Evolutionary conservation across 2,888 invertebrate genomes (phyloP), one percentile per base, ranked within the genome.

Genomic region (Leptothorax acervorum): DNA sequence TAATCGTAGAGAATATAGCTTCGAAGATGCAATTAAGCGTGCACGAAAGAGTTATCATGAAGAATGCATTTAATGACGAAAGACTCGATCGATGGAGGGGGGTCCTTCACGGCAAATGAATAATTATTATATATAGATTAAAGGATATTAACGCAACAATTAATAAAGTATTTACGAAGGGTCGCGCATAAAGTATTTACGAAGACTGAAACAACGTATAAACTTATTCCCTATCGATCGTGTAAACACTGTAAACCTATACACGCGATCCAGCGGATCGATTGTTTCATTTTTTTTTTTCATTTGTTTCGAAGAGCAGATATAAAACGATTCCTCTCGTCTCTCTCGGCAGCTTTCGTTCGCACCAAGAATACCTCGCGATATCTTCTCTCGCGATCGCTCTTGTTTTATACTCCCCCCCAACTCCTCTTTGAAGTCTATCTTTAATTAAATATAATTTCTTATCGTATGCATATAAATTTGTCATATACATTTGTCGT

Each of bases 401-500:
- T 73, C 73, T 57, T 31, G 45, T 11, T 70, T 57, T 45, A 57
- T 31, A 65, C 74, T 85, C 53, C 23, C 23, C 23, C 23, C 82
- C 89, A 85, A 45, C 45, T 86, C 84, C 55, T 68, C 84, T 51
- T 68, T 84, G 89, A 88, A 90, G 89, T 88, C 86, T 90, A 89
- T 88, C 71, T 62, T 91, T 90, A 92, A 88, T 91, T 91, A 91
- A 92, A 91, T 91, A 91, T 91, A 91, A 89, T 88, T 91, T 92
- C 85, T 87, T 86, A 88, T 88, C 89, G 88, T 87, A 86, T 86
- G 85, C 90, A 88, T 85, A 84, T 87, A 91, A 88, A 87, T 86
- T 85, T 88, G 83, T 89, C 82, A 85, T 88, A 88, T 89, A 87
- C 81, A 85, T 84, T 86, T 79, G 79, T 86, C 82, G 76, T 88